These are phyloP conservation scores for Actenoides hombroni DNA, from an alignment of 2,113 vertebrate species.

Conservation along the genomic window DNA sequence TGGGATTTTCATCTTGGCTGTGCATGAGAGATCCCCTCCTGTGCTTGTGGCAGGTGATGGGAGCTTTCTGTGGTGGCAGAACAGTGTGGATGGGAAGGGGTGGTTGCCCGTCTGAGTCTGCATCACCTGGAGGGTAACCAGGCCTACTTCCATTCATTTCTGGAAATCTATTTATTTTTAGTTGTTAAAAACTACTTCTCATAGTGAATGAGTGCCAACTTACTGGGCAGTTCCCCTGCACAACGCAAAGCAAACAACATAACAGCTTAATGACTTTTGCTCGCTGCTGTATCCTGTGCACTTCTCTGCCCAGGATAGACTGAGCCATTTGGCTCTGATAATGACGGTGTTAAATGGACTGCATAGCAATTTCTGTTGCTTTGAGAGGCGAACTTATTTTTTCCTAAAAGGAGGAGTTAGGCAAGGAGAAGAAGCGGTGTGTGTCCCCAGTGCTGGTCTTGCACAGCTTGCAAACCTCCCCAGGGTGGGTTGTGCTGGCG, in stretches of 20 bases:
- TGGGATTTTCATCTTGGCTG: background rate
- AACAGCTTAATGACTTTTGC: background rate
- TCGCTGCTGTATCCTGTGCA: fast-evolving
- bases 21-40: too few species aligned
- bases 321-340: background rate
- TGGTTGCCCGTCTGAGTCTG: background rate
- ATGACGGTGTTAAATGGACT: background rate
- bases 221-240: background rate
- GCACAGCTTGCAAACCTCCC: background rate
- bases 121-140: background rate
- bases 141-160: background rate
- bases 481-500: background rate
- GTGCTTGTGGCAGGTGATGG: fast-evolving
- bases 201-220: background rate
- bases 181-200: background rate
- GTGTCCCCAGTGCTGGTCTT: background rate
- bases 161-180: background rate
- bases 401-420: background rate
- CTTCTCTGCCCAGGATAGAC: background rate
- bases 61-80: background rate
- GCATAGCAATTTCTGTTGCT: background rate
- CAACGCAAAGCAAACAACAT: background rate
- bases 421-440: background rate
- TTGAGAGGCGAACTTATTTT: background rate
- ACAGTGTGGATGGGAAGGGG: background rate